Evolutionary conservation across 2,797 vertebrate species (phyloP), one percentile per base, ranked within the genome.

Genomic region (Aphelocoma californica): DNA sequence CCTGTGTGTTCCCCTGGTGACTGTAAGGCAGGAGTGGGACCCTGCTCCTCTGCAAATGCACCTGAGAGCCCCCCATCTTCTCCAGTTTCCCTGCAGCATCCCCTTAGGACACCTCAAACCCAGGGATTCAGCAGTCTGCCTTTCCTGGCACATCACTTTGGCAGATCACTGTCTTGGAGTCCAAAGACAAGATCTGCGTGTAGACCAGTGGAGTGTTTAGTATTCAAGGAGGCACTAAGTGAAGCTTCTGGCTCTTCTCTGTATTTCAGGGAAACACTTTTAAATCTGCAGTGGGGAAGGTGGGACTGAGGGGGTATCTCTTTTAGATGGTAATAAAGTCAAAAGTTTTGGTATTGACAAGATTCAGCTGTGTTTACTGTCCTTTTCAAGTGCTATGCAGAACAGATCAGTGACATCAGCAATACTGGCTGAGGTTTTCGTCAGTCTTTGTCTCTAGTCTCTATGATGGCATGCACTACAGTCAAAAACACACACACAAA

Each of bases 51-150:
- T 40, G 12, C n/a, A 53, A 12, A 20, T 2, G 2, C 38, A 19
- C 2, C 42, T 0, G 0, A 24, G 62, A 69, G 32, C 8, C 2
- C 11, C 26, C 32, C 1, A 0, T 9, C 12, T n/a, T 53, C 51
- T 62, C 19, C n/a, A 34, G 14, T 14, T 19, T 57, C 23, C 13
- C 34, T 56, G 34, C 58, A 72, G 81, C 53, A 10, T 8, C 50
- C 34, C 18, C 8, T 20, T 1, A 10, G 75, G 29, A 32, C 40
- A 26, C 15, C 24, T n/a, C 9, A 7, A 20, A 12, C 10, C 21
- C 50, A 7, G 60, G 44, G 42, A 23, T 26, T 42, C 56, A 4
- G 4, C 12, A 2, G 2, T 5, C n/a, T 58, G 81, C 65, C 29
- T 32, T 42, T 36, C 19, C 20, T 28, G 32, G 69, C 48, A 3